Evolutionary conservation across 2,113 vertebrate genomes (phyloP).

Genomic region (rabbit (Oryctolagus cuniculus)): DNA sequence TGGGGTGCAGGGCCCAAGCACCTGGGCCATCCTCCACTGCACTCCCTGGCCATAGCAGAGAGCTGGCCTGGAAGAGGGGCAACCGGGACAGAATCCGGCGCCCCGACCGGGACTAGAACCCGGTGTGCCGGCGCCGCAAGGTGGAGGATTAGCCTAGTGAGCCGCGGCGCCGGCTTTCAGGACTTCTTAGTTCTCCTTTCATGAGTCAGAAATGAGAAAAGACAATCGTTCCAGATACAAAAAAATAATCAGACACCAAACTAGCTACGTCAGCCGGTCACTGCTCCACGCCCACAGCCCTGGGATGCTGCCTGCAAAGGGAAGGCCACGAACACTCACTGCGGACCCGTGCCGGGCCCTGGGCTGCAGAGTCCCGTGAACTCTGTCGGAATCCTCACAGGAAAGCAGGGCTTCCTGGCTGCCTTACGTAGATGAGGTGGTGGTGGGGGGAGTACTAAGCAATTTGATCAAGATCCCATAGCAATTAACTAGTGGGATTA

Average conservation of each 20-base stretch:
- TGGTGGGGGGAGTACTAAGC: not conserved
- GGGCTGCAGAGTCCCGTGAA: not conserved
- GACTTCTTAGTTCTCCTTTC: not conserved
- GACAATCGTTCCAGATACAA: not conserved
- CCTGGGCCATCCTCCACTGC: no score
- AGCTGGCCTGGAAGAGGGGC: no score
- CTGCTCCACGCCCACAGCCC: not conserved
- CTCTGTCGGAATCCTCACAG: not conserved
- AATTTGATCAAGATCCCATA: not conserved
- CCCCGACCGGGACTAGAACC: no score
- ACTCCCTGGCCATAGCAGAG: no score
- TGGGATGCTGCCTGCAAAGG: not conserved
- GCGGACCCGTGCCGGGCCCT: no score
- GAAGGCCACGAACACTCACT: not conserved
- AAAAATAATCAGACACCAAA: not conserved
- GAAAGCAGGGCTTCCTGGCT: not conserved
- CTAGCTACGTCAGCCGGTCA: not conserved
- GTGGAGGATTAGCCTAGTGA: no score
- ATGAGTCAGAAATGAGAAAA: slow-evolving; percentile 27
- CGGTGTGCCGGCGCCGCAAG: no score
- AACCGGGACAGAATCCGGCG: no score
- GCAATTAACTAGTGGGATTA: not conserved
- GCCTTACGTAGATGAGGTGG: not conserved
- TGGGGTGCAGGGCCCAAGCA: no score
- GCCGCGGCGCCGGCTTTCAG: no score